Evolutionary conservation across 2,113 vertebrate genomes (phyloP), one percentile per base, ranked within the genome.

Genomic region (Microcebus jonahi): DNA sequence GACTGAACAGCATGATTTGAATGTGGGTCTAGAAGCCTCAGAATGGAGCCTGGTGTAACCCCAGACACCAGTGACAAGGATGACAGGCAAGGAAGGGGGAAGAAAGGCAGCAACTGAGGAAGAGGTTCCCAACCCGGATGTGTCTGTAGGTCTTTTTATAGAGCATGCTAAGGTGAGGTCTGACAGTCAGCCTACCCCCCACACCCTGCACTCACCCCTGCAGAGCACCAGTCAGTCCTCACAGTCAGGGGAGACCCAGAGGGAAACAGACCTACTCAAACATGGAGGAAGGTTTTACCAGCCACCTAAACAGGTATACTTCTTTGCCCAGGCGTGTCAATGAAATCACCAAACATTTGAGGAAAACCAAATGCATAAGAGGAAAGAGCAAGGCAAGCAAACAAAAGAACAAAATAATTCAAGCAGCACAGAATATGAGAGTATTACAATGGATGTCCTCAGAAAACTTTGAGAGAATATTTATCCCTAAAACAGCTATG

Each of bases 291-390:
- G 50, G 10, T 81, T 42, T 70, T 76, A 17, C 48, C 65, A 88
- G 50, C 31, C 36, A 36, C n/a, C 34, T 70, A 20, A 81, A 57
- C 15, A 4, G 57, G 63, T 50, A 10, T 29, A 23, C 29, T 42
- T 81, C 36, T 89, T 75, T 53, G 50, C 50, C 13, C 31, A 27
- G 70, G 45, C 71, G 77, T 82, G 34, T 86, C 85, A 92, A 0
- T 76, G 50, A 48, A 68, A 70, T 88, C 71, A 96, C 63, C 82
- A 90, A 89, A 65, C 21, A 65, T 71, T n/a, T 89, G 67, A 89
- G 45, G 79, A 88, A 89, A 82, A 36, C 53, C 27, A 59, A 95
- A 76, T 86, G 31, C 14, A 31, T 29, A 61, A 68, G 59, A 63
- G 27, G 65, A 75, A 95, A 86, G 12, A 18, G 17, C 75, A 87